Percentiles rank a stretch among this genome's conserved stretches.
These are phyloP conservation scores for Eretmochelys imbricata DNA, from an alignment of 2,113 vertebrate genomes.

Conservation along the genomic window DNA sequence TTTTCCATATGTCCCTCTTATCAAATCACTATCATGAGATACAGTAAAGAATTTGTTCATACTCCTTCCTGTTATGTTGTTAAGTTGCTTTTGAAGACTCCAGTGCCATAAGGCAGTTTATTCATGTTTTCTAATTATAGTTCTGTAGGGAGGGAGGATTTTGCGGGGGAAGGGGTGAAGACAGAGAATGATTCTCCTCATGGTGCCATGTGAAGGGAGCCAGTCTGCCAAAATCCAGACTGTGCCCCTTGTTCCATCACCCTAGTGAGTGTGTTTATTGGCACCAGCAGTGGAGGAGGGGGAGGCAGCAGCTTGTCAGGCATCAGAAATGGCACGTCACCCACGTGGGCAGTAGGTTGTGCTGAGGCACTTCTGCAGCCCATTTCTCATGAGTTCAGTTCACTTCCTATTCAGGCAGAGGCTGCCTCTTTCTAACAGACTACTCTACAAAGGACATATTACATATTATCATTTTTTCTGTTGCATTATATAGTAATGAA, in stretches of 20 bases:
- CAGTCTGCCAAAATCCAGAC: constrained; percentile 15
- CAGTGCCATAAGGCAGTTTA: constrained; percentile 11
- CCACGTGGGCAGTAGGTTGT: not conserved
- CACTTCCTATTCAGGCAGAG: not conserved
- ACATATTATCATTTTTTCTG: not conserved
- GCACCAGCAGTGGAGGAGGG: not conserved
- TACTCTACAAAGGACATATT: not conserved
- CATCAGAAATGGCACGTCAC: constrained; percentile 1
- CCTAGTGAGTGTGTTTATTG: not conserved
- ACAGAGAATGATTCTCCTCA: not conserved
- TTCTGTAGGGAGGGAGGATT: not conserved
- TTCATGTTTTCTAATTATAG: constrained; percentile 53
- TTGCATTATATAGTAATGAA: not conserved
- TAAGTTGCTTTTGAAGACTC: constrained; percentile 17
- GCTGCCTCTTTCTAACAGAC: not conserved
- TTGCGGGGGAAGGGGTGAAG: constrained; percentile 9
- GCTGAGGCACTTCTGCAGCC: not conserved
- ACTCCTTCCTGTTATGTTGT: not conserved
- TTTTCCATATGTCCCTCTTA: not conserved
- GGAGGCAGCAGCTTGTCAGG: not conserved
- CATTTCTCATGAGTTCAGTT: not conserved
- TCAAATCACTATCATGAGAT: not conserved
- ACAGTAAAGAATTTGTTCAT: not conserved
- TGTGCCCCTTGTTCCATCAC: constrained; percentile 1
- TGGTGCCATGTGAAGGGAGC: constrained; percentile 16